Percentiles rank a stretch among this genome's conserved stretches.
Conservation (phyloP, 2,888 invertebrate genomes). For the Diaperis boleti region DNA sequence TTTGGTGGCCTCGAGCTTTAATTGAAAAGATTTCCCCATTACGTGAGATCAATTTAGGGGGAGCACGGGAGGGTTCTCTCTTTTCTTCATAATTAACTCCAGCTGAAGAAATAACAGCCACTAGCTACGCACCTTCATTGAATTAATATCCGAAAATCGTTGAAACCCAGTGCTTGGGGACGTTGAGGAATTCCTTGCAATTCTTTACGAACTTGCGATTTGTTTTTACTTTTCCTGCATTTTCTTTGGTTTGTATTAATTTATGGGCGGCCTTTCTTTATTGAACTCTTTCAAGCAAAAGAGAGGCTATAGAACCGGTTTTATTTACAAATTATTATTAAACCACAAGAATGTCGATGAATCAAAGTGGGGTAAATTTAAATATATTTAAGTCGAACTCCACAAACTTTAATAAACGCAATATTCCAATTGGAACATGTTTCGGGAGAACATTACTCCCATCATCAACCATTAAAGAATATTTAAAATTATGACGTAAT, state of each 20-base stretch:
- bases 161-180: neutral
- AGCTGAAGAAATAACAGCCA: slow-evolving; percentile 41
- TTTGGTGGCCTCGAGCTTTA: slow-evolving; percentile 51
- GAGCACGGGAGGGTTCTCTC: slow-evolving; percentile 31
- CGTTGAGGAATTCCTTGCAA: neutral
- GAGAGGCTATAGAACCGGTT: neutral
- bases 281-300: neutral
- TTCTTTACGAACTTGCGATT: neutral
- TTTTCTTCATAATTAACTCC: slow-evolving; percentile 48
- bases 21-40: slow-evolving; percentile 52
- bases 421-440: no score
- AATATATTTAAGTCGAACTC: no score
- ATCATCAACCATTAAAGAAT: no score
- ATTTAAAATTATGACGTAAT: no score
- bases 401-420: no score
- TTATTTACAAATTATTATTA: no score
- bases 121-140: slow-evolving; percentile 3
- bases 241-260: neutral
- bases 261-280: neutral
- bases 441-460: no score
- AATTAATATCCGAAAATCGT: slow-evolving; percentile 27
- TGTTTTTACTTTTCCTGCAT: neutral
- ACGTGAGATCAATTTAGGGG: slow-evolving; percentile 49
- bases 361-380: no score
- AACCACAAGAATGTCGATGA: no score